Evolutionary conservation across 2,888 invertebrate species (phyloP), one percentile per base, ranked within the genome.

Genomic region (Agrotis segetum): DNA sequence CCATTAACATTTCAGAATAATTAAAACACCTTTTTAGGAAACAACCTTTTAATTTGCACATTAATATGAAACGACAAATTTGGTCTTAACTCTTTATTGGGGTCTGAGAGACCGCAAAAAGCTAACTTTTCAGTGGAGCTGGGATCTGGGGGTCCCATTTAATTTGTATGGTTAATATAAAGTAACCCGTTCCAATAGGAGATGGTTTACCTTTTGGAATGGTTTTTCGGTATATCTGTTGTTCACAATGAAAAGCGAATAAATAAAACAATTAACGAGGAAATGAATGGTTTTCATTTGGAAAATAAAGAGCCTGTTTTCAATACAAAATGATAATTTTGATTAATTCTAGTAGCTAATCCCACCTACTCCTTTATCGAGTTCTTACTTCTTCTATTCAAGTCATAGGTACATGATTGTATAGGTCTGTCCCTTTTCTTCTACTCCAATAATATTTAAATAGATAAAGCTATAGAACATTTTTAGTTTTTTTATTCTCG

Each of bases 101-200:
- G 83, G 74, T 76, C 61, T 21, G 34, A 47, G 70, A 63, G 75
- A 88, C 90, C 89, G 79, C 91, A 88, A 88, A 88, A 86, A 85
- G 85, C 80, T 84, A 88, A 88, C 85, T 88, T 88, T 88, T 82
- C 85, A 85, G 80, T 80, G 71, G 40, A 44, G 52, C 64, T 85
- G 47, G 72, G 55, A 47, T 53, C 65, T 85, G 50, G 19, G 46
- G 19, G 46, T 52, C 81, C 86, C 81, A 87, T 91, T 91, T 90
- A 88, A 90, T 91, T 90, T 85, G 87, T 80, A 81, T 86, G 82
- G 88, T 89, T 91, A 88, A 91, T 91, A 90, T 77, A 80, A 77
- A 84, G 72, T 88, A 85, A 87, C 85, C 87, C 82, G 69, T 77
- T 82, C 88, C 83, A 74, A 82, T 81, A 82, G 85, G 79, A 78